Conservation (phyloP, 2,797 vertebrate genomes). For the Bradypus variegatus region DNA sequence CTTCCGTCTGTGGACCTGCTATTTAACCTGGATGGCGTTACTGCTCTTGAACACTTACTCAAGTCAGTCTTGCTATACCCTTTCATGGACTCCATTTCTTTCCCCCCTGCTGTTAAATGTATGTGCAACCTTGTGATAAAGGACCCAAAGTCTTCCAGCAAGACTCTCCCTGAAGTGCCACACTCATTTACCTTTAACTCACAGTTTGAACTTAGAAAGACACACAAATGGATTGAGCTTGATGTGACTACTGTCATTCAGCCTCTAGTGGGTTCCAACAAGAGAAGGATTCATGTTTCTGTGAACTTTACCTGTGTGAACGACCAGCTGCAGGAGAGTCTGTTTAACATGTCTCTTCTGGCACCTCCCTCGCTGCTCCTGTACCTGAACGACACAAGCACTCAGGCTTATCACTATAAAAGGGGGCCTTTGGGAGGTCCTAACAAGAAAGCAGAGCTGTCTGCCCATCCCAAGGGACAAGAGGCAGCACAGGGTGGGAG, state of each 20-base stretch:
- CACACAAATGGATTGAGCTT: constrained; percentile 83
- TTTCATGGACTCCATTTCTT: constrained; percentile 70
- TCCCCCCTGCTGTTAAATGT: constrained; percentile 67
- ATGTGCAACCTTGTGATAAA: constrained; percentile 76
- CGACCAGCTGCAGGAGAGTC: constrained; percentile 45
- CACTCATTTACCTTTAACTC: constrained; percentile 76
- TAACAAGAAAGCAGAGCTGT: neutral
- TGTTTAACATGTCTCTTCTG: constrained; percentile 66
- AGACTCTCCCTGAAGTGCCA: constrained; percentile 68
- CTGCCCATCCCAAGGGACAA: accelerated
- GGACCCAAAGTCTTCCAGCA: constrained; percentile 66
- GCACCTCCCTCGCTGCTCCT: constrained; percentile 85
- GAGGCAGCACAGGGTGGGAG: neutral
- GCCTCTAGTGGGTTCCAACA: constrained; percentile 78
- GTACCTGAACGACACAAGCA: constrained; percentile 88
- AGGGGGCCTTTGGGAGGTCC: neutral
- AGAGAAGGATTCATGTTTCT: constrained; percentile 80
- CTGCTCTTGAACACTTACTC: constrained; percentile 82
- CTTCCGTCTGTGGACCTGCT: constrained; percentile 76
- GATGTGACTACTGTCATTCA: constrained; percentile 86
- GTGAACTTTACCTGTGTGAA: constrained; percentile 81
- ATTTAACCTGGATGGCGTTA: constrained; percentile 86
- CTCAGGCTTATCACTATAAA: constrained; percentile 72
- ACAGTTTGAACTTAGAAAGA: constrained; percentile 66
- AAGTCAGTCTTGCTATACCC: constrained; percentile 89